Conservation (phyloP, 2,888 invertebrate genomes). For the Dendrolimus houi region DNA sequence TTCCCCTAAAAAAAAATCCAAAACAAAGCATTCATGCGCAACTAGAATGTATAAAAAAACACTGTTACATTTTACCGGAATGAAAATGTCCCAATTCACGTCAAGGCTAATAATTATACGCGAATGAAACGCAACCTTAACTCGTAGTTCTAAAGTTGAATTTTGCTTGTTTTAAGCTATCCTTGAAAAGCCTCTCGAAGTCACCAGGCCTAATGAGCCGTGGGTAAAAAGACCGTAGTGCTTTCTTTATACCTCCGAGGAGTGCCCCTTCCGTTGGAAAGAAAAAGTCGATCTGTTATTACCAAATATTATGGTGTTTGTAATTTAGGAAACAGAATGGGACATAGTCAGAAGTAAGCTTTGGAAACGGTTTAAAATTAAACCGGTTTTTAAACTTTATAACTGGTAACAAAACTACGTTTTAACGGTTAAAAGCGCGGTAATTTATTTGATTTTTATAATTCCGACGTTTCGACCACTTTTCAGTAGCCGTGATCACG, state of each 20-base stretch:
- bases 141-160: not conserved
- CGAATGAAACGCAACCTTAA: not conserved
- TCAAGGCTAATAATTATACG: not conserved
- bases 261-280: not conserved
- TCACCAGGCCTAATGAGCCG: not conserved
- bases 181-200: not conserved
- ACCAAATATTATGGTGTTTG: not conserved
- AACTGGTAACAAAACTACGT: no score
- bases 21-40: not conserved
- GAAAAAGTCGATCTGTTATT: not conserved
- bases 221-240: not conserved
- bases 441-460: no score
- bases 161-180: not conserved
- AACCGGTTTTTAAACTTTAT: no score
- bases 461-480: no score
- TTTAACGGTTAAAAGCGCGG: no score
- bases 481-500: no score
- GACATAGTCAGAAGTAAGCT: no score
- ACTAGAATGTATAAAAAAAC: not conserved
- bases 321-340: not conserved
- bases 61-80: not conserved
- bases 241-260: not conserved
- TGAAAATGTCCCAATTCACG: not conserved
- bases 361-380: no score
- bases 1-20: not conserved